Evolutionary conservation across 2,113 vertebrate genomes (phyloP).

Genomic region (Oriolus oriolus): DNA sequence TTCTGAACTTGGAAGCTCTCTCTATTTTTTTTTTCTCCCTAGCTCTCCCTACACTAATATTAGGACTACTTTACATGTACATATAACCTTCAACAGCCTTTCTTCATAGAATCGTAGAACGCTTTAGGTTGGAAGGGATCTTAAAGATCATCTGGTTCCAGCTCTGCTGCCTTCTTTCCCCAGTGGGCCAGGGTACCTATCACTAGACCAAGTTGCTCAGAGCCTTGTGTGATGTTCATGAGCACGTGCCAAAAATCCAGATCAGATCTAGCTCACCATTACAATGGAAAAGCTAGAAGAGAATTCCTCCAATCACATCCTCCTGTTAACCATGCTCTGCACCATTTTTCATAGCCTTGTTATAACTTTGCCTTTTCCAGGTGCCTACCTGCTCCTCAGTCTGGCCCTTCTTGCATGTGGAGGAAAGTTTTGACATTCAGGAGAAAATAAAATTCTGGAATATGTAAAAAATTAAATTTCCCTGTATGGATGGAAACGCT

Average conservation of each 20-base stretch:
- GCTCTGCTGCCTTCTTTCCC: neutral
- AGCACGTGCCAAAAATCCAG: neutral
- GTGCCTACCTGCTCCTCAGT: neutral
- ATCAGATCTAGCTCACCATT: neutral
- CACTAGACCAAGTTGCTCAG: neutral
- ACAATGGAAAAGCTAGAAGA: neutral
- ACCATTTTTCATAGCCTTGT: neutral
- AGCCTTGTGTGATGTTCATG: neutral
- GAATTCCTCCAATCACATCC: neutral
- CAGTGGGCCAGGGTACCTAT: neutral
- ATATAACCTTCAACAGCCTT: neutral
- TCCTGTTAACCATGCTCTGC: neutral
- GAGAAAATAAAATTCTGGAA: neutral
- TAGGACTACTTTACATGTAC: neutral
- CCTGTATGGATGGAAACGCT: neutral
- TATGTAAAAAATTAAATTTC: neutral
- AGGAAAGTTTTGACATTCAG: neutral
- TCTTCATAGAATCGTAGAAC: neutral
- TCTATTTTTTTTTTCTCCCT: neutral
- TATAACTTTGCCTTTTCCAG: neutral
- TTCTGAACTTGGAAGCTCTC: neutral
- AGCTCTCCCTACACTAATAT: accelerated
- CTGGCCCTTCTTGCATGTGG: neutral
- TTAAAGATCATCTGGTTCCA: neutral
- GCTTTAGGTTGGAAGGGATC: neutral